phyloP scores from a whole-genome alignment of 2,797 vertebrate species.

The Dromococcyx pavoninus region DNA sequence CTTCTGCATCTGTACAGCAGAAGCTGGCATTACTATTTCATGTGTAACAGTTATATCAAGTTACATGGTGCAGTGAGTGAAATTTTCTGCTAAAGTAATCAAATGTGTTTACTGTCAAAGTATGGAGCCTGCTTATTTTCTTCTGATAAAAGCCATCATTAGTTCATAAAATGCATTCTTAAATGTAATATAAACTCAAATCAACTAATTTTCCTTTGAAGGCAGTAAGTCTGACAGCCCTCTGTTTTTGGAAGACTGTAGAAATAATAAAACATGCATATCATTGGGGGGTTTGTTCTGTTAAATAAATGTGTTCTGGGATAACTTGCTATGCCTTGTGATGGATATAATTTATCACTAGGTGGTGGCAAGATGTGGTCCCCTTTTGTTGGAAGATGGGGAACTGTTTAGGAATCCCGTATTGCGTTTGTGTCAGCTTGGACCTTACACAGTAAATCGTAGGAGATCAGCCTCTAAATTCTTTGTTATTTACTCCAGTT shows the following conservation, averaged over 20 bases:
- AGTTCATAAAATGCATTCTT: conserved; percentile 33
- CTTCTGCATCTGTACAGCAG: not conserved
- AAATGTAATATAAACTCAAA: conserved; percentile 9
- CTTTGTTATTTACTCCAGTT: not conserved
- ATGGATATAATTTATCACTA: not conserved
- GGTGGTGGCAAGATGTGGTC: not conserved
- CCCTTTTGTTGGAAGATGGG: not conserved
- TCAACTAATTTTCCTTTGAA: not conserved
- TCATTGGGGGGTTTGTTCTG: not conserved
- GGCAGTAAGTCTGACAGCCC: not conserved
- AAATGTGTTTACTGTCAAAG: conserved; percentile 30
- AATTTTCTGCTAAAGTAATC: conserved; percentile 40
- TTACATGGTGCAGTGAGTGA: conserved; percentile 1
- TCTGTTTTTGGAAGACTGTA: not conserved
- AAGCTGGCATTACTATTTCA: not conserved
- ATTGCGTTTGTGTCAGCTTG: not conserved
- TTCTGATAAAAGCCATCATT: conserved; percentile 24
- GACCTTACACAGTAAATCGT: not conserved
- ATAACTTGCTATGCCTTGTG: not conserved
- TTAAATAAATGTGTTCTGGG: not conserved
- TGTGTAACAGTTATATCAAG: not conserved
- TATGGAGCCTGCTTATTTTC: conserved; percentile 15
- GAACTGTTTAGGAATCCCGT: not conserved
- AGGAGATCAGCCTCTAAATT: not conserved
- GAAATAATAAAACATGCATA: not conserved